These are phyloP conservation scores for Scarus forsteni DNA, from an alignment of 2,797 vertebrate genomes.

Conservation along the genomic window DNA sequence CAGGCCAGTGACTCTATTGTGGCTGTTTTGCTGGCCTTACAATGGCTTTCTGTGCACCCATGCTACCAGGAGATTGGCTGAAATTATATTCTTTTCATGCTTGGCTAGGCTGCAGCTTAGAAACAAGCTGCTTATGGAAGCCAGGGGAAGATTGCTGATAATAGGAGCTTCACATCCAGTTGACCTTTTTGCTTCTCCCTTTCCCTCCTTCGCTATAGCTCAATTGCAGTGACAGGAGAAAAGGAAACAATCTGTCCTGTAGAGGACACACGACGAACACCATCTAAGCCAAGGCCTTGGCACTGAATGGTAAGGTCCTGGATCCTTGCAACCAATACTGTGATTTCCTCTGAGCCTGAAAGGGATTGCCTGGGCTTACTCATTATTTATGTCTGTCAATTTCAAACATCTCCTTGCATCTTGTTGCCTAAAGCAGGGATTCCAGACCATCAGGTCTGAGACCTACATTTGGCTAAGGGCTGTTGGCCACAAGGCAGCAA, in stretches of 20 bases:
- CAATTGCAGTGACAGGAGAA: slow-evolving; percentile 82
- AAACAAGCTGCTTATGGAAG: slow-evolving; percentile 93
- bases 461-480: slow-evolving; percentile 20
- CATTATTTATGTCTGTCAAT: slow-evolving; percentile 72
- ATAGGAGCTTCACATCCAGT: slow-evolving; percentile 94
- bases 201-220: slow-evolving; percentile 75
- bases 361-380: slow-evolving; percentile 61
- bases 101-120: slow-evolving; percentile 92
- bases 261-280: slow-evolving; percentile 75
- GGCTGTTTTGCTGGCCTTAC: slow-evolving; percentile 85
- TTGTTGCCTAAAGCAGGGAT: slow-evolving; percentile 57
- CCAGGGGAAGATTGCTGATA: slow-evolving; percentile 93
- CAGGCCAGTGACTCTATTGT: slow-evolving; percentile 85
- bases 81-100: slow-evolving; percentile 99
- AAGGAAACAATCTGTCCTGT: slow-evolving; percentile 78
- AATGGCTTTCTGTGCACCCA: slow-evolving; percentile 86
- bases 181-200: slow-evolving; percentile 88
- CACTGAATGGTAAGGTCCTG: slow-evolving; percentile 60
- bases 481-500: slow-evolving; percentile 43
- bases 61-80: slow-evolving; percentile 90
- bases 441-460: slow-evolving; percentile 47
- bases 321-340: slow-evolving; percentile 62
- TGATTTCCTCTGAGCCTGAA: slow-evolving; percentile 65
- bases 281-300: slow-evolving; percentile 70
- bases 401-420: slow-evolving; percentile 67